phyloP scores from a whole-genome alignment of 2,797 vertebrate species.

The Acanthurus leucopareius region DNA sequence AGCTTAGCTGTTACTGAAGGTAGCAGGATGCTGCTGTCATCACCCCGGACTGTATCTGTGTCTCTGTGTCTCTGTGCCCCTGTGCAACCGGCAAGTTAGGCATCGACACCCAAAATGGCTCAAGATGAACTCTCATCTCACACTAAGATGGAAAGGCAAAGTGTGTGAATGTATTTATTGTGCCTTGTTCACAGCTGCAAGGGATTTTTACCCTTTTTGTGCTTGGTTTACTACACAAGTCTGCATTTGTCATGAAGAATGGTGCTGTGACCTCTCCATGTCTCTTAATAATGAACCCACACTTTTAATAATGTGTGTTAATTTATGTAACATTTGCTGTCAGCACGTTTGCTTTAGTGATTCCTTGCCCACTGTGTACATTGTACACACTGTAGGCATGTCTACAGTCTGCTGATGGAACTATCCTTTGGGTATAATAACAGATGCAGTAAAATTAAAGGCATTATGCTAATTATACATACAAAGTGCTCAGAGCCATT shows the following conservation, averaged over 20 bases:
- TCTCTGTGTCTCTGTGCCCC: conserved; percentile 2
- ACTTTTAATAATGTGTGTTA: conserved; percentile 52
- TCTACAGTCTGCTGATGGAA: conserved; percentile 71
- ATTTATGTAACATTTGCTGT: conserved; percentile 67
- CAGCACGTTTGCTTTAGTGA: conserved; percentile 73
- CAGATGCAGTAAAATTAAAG: conserved; percentile 75
- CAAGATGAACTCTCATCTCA: conserved; percentile 39
- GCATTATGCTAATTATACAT: conserved; percentile 79
- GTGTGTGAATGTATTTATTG: background rate
- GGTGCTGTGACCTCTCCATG: conserved; percentile 24
- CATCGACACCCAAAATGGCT: conserved; percentile 48
- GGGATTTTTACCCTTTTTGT: conserved; percentile 12
- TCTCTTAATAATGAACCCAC: conserved; percentile 44
- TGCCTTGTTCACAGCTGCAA: conserved; percentile 8
- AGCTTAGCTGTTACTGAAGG: conserved; percentile 33
- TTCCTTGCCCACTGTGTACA: conserved; percentile 59
- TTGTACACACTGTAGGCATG: conserved; percentile 52
- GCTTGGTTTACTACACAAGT: conserved; percentile 22
- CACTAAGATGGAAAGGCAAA: background rate
- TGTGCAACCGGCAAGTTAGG: conserved; percentile 42
- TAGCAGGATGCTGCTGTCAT: conserved; percentile 44
- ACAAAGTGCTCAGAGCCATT: conserved; percentile 73
- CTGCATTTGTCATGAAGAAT: conserved; percentile 35
- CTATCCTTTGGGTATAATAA: conserved; percentile 74
- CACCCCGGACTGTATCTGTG: conserved; percentile 41